phyloP scores from a whole-genome alignment of 2,888 invertebrate species.

The Chrysolina americana region DNA sequence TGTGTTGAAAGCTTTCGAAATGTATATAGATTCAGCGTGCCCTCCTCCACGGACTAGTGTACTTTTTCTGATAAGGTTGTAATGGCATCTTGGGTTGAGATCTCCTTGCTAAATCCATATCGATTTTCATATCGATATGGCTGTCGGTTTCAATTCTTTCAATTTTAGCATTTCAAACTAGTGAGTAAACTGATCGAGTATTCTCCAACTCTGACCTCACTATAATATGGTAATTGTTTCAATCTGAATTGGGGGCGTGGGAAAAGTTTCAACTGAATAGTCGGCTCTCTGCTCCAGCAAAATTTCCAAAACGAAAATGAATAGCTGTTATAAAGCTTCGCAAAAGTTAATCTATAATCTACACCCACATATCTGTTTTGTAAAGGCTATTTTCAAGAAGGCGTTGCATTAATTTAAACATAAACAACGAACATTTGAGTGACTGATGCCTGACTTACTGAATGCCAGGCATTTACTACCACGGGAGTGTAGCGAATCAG shows the following conservation, averaged over 20 bases:
- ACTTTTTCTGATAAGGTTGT: too few relatives aligned
- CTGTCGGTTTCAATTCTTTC: too few relatives aligned
- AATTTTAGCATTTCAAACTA: too few relatives aligned
- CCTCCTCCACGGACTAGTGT: too few relatives aligned
- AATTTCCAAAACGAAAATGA: slow-evolving; percentile 40
- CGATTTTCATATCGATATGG: too few relatives aligned
- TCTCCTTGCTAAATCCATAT: too few relatives aligned
- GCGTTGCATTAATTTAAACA: slow-evolving; percentile 61
- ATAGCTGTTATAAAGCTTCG: slow-evolving; percentile 24
- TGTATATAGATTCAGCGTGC: too few relatives aligned
- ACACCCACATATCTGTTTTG: slow-evolving; percentile 52
- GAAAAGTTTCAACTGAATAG: slow-evolving; percentile 27
- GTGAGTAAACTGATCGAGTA: too few relatives aligned
- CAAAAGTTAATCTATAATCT: slow-evolving; percentile 51
- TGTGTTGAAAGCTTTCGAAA: too few relatives aligned
- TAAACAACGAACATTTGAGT: slow-evolving; percentile 58
- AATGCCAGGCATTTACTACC: slow-evolving; percentile 53
- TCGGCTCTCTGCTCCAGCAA: slow-evolving; percentile 6
- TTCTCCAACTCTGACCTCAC: too few relatives aligned
- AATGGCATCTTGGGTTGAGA: too few relatives aligned
- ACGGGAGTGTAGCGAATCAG: slow-evolving; percentile 62
- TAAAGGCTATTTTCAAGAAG: slow-evolving; percentile 46
- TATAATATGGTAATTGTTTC: too few relatives aligned
- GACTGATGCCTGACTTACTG: slow-evolving; percentile 51
- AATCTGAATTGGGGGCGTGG: slow-evolving; percentile 33